Evolutionary conservation across 2,797 vertebrate species (phyloP).

Genomic region (Perdix hodgsoniae): DNA sequence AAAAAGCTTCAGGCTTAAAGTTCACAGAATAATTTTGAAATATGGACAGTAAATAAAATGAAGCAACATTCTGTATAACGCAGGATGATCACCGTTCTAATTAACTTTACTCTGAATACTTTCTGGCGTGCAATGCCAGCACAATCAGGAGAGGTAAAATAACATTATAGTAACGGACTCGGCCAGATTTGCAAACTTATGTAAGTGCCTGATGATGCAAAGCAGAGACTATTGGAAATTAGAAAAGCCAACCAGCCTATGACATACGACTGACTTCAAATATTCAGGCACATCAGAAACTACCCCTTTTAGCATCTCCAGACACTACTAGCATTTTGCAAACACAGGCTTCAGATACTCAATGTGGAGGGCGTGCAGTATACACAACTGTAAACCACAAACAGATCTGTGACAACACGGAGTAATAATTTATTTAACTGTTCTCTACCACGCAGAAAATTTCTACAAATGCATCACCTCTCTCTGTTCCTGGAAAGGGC

Average conservation of each 20-base stretch:
- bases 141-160: not conserved
- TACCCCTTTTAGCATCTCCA: not conserved
- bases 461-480: not conserved
- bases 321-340: not conserved
- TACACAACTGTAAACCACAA: rapidly evolving
- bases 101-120: conserved; percentile 35
- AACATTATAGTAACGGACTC: not conserved
- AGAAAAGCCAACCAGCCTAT: not conserved
- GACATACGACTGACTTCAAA: not conserved
- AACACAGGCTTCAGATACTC: not conserved
- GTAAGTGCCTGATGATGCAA: not conserved
- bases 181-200: not conserved
- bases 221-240: not conserved
- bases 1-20: conserved; percentile 6
- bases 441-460: not conserved
- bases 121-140: not conserved
- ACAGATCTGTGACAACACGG: rapidly evolving
- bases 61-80: not conserved
- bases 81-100: not conserved
- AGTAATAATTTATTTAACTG: not conserved
- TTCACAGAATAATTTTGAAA: conserved; percentile 21
- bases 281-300: not conserved
- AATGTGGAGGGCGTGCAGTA: not conserved
- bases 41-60: conserved; percentile 16
- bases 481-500: not conserved